A percentile compares a stretch with the other conserved stretches of the same genome.
Evolutionary conservation across 2,113 vertebrate species (phyloP).

Genomic region (Coracopsis vasa): DNA sequence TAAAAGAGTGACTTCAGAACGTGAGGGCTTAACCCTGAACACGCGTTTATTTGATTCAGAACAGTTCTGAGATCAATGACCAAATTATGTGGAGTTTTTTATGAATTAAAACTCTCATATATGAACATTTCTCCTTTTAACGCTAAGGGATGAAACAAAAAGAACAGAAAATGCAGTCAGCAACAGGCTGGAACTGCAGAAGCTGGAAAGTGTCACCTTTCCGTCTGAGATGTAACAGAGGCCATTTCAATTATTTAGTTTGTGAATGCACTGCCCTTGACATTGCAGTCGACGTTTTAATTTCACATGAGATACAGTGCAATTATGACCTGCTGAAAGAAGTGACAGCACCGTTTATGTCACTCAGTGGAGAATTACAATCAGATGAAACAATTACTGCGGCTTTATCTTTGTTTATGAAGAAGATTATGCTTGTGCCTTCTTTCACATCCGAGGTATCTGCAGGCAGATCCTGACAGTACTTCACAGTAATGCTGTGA

Average conservation of each 20-base stretch:
- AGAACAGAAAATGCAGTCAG: not conserved
- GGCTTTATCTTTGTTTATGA: slow-evolving; percentile 31
- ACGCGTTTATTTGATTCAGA: fast-evolving
- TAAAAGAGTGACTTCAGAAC: not conserved
- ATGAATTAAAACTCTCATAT: fast-evolving
- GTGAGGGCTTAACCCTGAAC: not conserved
- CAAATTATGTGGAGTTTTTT: not conserved
- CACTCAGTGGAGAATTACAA: slow-evolving; percentile 25
- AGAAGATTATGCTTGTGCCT: not conserved
- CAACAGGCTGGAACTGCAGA: not conserved
- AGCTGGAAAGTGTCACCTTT: not conserved
- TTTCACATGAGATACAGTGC: slow-evolving; percentile 28
- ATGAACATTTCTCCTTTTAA: not conserved
- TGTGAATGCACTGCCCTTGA: not conserved
- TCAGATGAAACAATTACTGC: slow-evolving; percentile 18
- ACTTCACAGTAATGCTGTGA: not conserved
- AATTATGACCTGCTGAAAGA: slow-evolving; percentile 26
- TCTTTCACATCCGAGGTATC: not conserved
- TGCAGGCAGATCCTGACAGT: not conserved
- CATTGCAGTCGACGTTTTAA: slow-evolving; percentile 21
- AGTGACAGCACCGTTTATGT: not conserved
- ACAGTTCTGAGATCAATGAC: not conserved
- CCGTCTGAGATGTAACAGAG: not conserved
- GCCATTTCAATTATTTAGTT: slow-evolving; percentile 24
- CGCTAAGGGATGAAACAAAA: not conserved